Evolutionary conservation across 2,113 vertebrate species (phyloP), one percentile per base, ranked within the genome.

Genomic region (Polypterus senegalus): DNA sequence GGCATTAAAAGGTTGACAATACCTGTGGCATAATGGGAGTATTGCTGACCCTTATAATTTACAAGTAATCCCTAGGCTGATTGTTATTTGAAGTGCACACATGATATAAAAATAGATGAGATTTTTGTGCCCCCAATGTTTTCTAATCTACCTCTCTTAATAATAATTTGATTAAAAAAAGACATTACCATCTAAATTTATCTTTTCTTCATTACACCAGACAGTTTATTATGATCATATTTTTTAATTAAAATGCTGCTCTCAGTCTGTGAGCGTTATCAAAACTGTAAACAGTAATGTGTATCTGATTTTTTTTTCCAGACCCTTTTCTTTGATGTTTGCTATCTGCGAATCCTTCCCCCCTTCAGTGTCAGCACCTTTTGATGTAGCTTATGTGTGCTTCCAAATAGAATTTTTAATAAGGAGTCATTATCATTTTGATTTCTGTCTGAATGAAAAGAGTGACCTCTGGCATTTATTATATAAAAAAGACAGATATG

Each of bases 71-170:
- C 76, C 67, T 64, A 55, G 64, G 76, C 71, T 77, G 75, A 82
- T 84, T 82, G 75, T 79, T 78, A 79, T 67, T 73, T 80, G 74
- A 84, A 85, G 81, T 80, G 81, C 74, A 74, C 74, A 76, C 77
- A 74, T 80, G 64, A 70, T 68, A 63, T 76, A 69, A 76, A 72
- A 64, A 64, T 78, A 80, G 72, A 83, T 81, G 69, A 73, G 69
- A 86, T 81, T 77, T 82, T 75, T 72, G 55, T 77, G 76, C 79
- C 81, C 66, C 7, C 67, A 69, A 49, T 62, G 47, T 59, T 66
- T 49, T 27, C 27, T 54, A 49, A 45, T n/a, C 60, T 58, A 60
- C 71, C 76, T 77, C 27, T 27, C 78, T 82, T 76, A 81, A 83
- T 85, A 71, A 71, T 82, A 79, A 86, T 82, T 77, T 76, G 61